A percentile compares a stretch with the other conserved stretches of the same genome.
Evolutionary conservation across 2,797 vertebrate genomes (phyloP).

Genomic region (Cercopithecus hamlyni): DNA sequence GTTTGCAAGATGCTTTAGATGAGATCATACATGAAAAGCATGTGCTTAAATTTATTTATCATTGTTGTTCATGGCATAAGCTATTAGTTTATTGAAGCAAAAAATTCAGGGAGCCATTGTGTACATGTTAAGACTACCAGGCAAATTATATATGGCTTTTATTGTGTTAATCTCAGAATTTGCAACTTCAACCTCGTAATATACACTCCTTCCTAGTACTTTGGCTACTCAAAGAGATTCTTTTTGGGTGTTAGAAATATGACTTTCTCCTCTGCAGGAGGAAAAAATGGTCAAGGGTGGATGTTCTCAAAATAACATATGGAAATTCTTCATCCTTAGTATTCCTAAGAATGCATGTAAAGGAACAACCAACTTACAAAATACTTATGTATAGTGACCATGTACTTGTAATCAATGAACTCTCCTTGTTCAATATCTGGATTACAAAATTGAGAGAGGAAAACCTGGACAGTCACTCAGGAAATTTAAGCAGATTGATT

Average conservation of each 20-base stretch:
- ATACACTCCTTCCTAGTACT: neutral
- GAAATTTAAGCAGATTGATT: conserved; percentile 44
- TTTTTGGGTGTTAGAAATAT: neutral
- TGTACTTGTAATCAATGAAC: neutral
- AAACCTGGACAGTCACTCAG: conserved; percentile 39
- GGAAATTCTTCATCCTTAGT: neutral
- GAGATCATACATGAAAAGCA: neutral
- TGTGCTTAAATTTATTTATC: neutral
- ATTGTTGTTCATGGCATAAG: neutral
- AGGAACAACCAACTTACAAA: conserved; percentile 18
- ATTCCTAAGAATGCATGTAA: neutral
- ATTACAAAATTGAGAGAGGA: conserved; percentile 4
- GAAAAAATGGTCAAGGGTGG: neutral
- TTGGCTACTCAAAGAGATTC: neutral
- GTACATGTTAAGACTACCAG: conserved; percentile 20
- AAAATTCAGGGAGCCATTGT: neutral
- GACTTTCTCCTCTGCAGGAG: neutral
- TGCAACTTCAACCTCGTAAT: neutral
- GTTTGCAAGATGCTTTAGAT: conserved; percentile 16
- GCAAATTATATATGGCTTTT: neutral
- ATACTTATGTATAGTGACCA: neutral
- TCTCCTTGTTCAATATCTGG: neutral
- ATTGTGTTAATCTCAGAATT: conserved; percentile 11
- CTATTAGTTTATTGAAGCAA: conserved; percentile 40
- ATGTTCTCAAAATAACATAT: conserved; percentile 32